Percentiles rank a stretch among this genome's conserved stretches.
Evolutionary conservation across 1,140 invertebrate genomes (phyloP).

Genomic region (Neodiprion lecontei): DNA sequence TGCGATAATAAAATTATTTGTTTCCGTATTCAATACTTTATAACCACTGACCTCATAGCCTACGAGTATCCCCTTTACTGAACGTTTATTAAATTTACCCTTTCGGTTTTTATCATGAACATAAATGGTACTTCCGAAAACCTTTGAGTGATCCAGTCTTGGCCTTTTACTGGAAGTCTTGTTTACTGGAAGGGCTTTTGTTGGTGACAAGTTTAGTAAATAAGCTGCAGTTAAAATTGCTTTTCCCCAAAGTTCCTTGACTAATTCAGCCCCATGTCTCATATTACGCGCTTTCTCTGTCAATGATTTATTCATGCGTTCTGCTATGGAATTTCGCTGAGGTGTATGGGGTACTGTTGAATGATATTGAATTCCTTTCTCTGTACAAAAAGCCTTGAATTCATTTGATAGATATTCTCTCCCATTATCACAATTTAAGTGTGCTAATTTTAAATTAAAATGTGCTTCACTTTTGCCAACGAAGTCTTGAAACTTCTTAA

Average conservation of each 20-base stretch:
- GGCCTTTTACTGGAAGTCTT: constrained; percentile 45
- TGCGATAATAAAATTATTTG: no score
- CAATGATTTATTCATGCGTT: constrained; percentile 35
- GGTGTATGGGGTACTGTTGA: constrained; percentile 37
- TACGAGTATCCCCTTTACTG: not conserved
- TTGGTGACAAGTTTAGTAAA: constrained; percentile 40
- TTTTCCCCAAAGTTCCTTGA: constrained; percentile 45
- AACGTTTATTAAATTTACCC: not conserved
- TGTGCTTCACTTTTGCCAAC: constrained; percentile 26
- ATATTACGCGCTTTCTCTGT: constrained; percentile 36
- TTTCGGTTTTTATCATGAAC: constrained; percentile 3
- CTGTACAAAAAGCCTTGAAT: constrained; percentile 50
- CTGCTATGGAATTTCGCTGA: constrained; percentile 44
- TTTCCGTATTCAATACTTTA: not conserved
- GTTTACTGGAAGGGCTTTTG: constrained; percentile 41
- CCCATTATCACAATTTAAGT: constrained; percentile 56
- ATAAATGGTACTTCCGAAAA: constrained; percentile 38
- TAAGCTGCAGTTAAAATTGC: constrained; percentile 41
- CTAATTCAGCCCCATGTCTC: constrained; percentile 39
- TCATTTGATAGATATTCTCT: constrained; percentile 53
- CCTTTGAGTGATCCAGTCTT: constrained; percentile 36
- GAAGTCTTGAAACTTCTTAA: not conserved
- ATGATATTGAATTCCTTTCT: constrained; percentile 55
- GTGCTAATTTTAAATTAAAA: constrained; percentile 50
- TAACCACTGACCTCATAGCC: not conserved